These are phyloP conservation scores for Drosophila siamana DNA, from an alignment of 2,888 invertebrate genomes.

Conservation along the genomic window DNA sequence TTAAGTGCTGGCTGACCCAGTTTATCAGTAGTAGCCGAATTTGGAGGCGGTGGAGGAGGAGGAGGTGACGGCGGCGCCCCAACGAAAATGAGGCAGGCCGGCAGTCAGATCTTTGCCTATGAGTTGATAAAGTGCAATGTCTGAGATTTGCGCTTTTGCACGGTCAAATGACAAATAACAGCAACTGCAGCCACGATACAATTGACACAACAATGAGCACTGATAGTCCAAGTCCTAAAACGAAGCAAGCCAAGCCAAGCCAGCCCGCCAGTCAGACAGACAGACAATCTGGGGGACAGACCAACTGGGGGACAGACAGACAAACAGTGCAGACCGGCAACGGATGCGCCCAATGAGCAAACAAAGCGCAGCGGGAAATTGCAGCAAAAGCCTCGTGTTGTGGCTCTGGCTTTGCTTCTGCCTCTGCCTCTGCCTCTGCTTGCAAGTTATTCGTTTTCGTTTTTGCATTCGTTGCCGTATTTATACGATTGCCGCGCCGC, in stretches of 20 bases:
- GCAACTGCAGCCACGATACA: slow-evolving; percentile 67
- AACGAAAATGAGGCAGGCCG: too few species aligned
- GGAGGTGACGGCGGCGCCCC: slow-evolving; percentile 30
- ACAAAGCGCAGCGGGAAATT: slow-evolving; percentile 81
- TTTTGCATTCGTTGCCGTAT: slow-evolving; percentile 32
- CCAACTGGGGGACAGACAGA: slow-evolving; percentile 10
- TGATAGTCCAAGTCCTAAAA: slow-evolving; percentile 57
- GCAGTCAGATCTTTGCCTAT: slow-evolving; percentile 51
- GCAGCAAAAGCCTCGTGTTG: slow-evolving; percentile 54
- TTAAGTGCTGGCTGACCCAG: slow-evolving; percentile 80
- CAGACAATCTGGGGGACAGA: slow-evolving; percentile 18
- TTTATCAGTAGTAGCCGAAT: slow-evolving; percentile 28
- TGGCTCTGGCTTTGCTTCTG: neutral
- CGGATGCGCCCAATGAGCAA: slow-evolving; percentile 82
- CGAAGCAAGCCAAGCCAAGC: slow-evolving; percentile 21
- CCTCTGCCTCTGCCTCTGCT: neutral
- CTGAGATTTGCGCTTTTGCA: slow-evolving; percentile 75
- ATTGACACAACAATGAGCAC: slow-evolving; percentile 79
- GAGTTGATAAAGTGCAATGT: slow-evolving; percentile 74
- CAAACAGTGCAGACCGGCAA: slow-evolving; percentile 53
- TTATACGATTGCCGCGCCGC: slow-evolving; percentile 76
- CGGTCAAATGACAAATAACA: slow-evolving; percentile 76
- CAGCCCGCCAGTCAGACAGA: slow-evolving; percentile 6
- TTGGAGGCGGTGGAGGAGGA: slow-evolving; percentile 14
- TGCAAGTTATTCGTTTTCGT: slow-evolving; percentile 35